Percentiles rank a stretch among this genome's conserved stretches.
Evolutionary conservation across 2,888 invertebrate species (phyloP).

Genomic region (Geophilus truncorum): DNA sequence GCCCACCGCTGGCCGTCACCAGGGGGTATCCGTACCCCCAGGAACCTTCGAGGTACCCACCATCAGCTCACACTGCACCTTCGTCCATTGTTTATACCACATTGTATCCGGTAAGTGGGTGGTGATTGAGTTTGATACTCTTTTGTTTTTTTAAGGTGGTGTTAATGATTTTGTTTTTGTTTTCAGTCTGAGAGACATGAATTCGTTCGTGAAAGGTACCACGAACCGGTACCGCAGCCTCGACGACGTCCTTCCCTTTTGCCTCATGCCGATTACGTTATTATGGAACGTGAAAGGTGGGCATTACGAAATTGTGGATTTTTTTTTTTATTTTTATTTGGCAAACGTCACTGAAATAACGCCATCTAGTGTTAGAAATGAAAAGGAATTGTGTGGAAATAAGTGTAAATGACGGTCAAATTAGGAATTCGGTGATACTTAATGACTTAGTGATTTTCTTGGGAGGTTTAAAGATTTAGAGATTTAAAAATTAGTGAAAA

Average conservation of each 20-base stretch:
- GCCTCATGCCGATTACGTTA: slow-evolving; percentile 35
- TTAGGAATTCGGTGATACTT: no score
- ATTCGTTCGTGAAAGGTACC: slow-evolving; percentile 30
- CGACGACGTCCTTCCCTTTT: slow-evolving; percentile 37
- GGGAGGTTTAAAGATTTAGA: no score
- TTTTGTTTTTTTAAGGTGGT: no score
- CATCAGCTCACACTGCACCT: slow-evolving; percentile 32
- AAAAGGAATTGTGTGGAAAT: no score
- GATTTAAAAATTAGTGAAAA: no score
- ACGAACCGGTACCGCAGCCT: slow-evolving; percentile 20
- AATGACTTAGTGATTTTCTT: no score
- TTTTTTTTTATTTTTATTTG: no score
- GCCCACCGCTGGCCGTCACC: slow-evolving; percentile 32
- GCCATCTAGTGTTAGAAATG: no score
- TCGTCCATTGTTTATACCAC: slow-evolving; percentile 25
- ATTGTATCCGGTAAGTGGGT: slow-evolving; percentile 25
- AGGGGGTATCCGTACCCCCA: slow-evolving; percentile 35
- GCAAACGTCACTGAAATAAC: no score
- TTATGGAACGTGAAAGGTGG: slow-evolving; percentile 34
- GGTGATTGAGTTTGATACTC: neutral
- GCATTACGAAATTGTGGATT: neutral
- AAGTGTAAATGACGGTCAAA: no score
- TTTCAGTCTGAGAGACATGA: slow-evolving; percentile 32
- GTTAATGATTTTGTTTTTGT: neutral
- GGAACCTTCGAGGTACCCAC: slow-evolving; percentile 32